Conservation (phyloP, 1,140 invertebrate genomes). For the Myzus persicae region DNA sequence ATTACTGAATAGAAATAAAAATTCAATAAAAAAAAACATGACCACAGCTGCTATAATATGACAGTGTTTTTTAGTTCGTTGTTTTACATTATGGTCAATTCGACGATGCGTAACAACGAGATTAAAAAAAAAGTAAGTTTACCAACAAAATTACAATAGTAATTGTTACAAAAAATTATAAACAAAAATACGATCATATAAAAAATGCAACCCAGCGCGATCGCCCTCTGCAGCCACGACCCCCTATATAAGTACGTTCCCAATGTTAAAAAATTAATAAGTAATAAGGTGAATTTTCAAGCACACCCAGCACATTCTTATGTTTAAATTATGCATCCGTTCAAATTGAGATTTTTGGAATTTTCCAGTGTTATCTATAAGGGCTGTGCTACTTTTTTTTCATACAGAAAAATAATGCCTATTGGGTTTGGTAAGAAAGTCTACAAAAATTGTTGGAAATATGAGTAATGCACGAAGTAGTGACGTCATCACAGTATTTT, state of each 20-base stretch:
- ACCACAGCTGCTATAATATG: not conserved
- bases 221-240: too few species aligned
- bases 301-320: too few species aligned
- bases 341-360: not conserved
- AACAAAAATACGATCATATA: not conserved
- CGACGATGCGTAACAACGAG: not conserved
- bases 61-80: not conserved
- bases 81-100: not conserved
- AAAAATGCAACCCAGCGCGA: too few species aligned
- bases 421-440: too few species aligned
- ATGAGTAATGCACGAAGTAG: not conserved
- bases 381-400: not conserved
- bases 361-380: too few species aligned
- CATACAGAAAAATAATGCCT: not conserved
- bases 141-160: too few species aligned
- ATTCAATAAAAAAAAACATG: not conserved
- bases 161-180: not conserved
- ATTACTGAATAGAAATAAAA: not conserved
- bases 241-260: too few species aligned
- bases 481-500: not conserved
- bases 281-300: not conserved
- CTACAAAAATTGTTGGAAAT: not conserved
- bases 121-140: not conserved
- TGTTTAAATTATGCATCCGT: not conserved
- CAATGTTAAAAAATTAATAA: too few species aligned